A percentile compares a stretch with the other conserved stretches of the same genome.
phyloP scores from a whole-genome alignment of 2,888 invertebrate species.

The Gymnosoma rotundatum region DNA sequence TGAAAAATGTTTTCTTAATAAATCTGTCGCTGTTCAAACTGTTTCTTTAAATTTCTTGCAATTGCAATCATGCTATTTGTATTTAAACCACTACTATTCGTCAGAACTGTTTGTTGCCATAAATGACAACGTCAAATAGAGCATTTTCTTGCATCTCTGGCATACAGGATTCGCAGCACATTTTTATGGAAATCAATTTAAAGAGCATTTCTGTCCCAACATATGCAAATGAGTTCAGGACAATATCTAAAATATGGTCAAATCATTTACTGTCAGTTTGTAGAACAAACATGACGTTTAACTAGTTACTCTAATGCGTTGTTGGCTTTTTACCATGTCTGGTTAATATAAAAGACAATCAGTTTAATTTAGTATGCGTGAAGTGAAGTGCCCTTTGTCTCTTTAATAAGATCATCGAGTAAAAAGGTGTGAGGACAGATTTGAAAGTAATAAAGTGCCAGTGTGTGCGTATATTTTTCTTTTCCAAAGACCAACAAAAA shows the following conservation, averaged over 20 bases:
- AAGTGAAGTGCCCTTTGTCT: conserved; percentile 77
- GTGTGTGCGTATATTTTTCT: conserved; percentile 23
- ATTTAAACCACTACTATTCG: too few relatives aligned
- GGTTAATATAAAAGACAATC: conserved; percentile 71
- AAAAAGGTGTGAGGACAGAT: background rate
- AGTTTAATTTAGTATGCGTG: conserved; percentile 74
- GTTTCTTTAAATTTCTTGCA: too few relatives aligned
- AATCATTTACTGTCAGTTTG: conserved; percentile 79
- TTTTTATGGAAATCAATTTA: conserved; percentile 3
- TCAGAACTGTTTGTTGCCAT: background rate
- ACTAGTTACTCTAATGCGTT: conserved; percentile 22
- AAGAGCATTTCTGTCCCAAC: background rate
- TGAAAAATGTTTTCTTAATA: too few relatives aligned
- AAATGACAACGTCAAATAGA: background rate
- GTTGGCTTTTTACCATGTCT: background rate
- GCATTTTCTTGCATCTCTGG: conserved; percentile 6
- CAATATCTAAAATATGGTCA: conserved; percentile 74
- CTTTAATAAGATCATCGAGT: conserved; percentile 50
- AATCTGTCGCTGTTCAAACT: too few relatives aligned
- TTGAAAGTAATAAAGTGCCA: conserved; percentile 8
- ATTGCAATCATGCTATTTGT: too few relatives aligned
- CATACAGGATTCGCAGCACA: conserved; percentile 9
- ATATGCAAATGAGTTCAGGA: conserved; percentile 77
- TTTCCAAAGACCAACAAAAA: background rate
- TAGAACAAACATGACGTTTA: conserved; percentile 42